A percentile compares a stretch with the other conserved stretches of the same genome.
Evolutionary conservation across 1,140 invertebrate genomes (phyloP).

Genomic region (Gonioctena quinquepunctata): DNA sequence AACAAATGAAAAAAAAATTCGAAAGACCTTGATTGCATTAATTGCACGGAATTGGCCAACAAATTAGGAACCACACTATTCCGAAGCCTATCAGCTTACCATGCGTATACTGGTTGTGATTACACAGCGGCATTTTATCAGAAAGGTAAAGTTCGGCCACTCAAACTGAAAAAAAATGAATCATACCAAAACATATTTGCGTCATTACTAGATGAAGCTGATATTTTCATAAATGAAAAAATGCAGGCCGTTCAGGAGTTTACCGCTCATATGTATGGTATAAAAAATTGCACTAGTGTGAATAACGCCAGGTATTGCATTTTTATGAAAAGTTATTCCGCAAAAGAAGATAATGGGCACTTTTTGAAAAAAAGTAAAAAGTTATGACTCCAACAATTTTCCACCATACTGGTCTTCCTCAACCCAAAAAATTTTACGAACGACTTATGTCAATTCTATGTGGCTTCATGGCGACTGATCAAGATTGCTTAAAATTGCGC

Average conservation of each 20-base stretch:
- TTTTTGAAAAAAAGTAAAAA: constrained; percentile 12
- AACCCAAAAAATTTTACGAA: constrained; percentile 3
- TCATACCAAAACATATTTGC: constrained; percentile 3
- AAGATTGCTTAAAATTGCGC: not conserved
- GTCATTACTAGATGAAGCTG: constrained; percentile 9
- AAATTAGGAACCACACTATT: not conserved
- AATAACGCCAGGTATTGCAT: constrained; percentile 10
- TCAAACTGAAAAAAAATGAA: constrained; percentile 1
- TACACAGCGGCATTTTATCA: constrained; percentile 8
- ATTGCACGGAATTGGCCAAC: not conserved
- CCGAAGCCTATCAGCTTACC: not conserved
- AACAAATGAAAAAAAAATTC: not conserved
- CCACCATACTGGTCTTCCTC: not conserved
- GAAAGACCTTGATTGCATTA: constrained; percentile 11
- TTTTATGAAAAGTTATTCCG: not conserved
- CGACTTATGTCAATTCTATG: not conserved
- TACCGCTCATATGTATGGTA: not conserved
- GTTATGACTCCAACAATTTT: not conserved
- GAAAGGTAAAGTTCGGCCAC: not conserved
- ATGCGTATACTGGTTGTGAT: constrained; percentile 2
- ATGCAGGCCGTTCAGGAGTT: not conserved
- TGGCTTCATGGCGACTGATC: constrained; percentile 15
- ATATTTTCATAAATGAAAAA: constrained; percentile 13
- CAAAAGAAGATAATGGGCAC: constrained; percentile 4
- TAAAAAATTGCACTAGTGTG: constrained; percentile 2